Base-by-base conservation (phyloP, 2,797 vertebrate genomes). In the Xerus rutilus region DNA sequence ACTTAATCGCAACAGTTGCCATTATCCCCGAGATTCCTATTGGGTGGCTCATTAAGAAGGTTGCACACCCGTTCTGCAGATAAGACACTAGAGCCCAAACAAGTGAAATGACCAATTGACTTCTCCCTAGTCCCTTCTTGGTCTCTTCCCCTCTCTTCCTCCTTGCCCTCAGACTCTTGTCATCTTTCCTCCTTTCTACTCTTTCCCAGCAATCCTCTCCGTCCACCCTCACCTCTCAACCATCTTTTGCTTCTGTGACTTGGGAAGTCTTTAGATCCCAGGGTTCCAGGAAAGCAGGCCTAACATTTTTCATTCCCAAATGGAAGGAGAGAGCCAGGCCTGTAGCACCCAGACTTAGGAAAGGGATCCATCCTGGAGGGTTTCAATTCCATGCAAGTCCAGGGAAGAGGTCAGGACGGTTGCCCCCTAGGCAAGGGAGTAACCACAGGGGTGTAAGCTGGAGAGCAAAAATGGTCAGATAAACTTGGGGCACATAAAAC, bases 341-440 rank as follows among this genome's bases (percentile, higher is more conserved):
- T 10, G 30, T 57, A 52, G 30, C 69, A 1, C 20, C 17, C 17
- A 7, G 69, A 74, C 5, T 47, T 30, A 13, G 47, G 32, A 35
- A n/a, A 54, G 45, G 30, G 3, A 14, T 9, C 39, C 52, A 30
- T 17, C 15, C 52, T 13, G 54, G 45, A n/a, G 15, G 54, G 32
- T 65, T 52, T 39, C 15, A 35, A 14, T 47, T 35, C 30, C 30
- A 14, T 28, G 39, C 9, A 7, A 39, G 9, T 10, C 54, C 21
- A 45, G n/a, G 25, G 17, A 25, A 82, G 39, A 30, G 12, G 7
- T 8, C 6, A 8, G 30, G 59, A 64, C 64, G 3, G 7, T 20
- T 5, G 9, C 1, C 1, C 32, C 3, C 1, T 13, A 12, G n/a
- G 2, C 30, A 21, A 52, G 0, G 2, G 15, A 91, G 91, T 39